phyloP scores from a whole-genome alignment of 1,140 invertebrate species.

The Sinella curviseta region DNA sequence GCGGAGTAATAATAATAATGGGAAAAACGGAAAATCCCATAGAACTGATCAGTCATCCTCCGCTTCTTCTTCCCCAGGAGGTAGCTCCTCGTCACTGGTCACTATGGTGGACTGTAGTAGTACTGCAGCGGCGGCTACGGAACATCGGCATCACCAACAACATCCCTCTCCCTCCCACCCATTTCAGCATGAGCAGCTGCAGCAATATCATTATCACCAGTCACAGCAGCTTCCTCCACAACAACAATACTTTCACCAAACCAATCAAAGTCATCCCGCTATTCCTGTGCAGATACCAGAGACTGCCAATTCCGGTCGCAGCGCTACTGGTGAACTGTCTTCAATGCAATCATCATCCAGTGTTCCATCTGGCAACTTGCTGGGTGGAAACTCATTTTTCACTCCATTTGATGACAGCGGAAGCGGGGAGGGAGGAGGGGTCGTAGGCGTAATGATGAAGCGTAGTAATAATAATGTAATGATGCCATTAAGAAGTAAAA shows the following conservation, averaged over 20 bases:
- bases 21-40: conserved; percentile 22
- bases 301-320: no score
- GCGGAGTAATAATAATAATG: conserved; percentile 22
- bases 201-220: background rate
- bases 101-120: conserved; percentile 1
- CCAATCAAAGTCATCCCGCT: background rate
- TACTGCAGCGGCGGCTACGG: background rate
- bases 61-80: conserved; percentile 16
- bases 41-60: conserved; percentile 21
- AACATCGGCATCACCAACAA: background rate
- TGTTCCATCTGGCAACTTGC: background rate
- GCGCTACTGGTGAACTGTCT: background rate
- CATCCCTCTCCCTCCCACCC: background rate
- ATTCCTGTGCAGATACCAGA: background rate
- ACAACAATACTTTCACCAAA: background rate
- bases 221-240: background rate
- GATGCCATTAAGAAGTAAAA: conserved; percentile 12
- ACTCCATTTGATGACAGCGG: background rate
- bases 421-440: background rate
- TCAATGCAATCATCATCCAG: background rate
- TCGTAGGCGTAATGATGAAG: background rate
- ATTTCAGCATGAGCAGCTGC: background rate
- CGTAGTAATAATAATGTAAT: conserved; percentile 4
- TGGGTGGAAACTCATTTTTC: no score
- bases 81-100: background rate